A percentile compares a stretch with the other conserved stretches of the same genome.
Evolutionary conservation across 37 sponge, comb jelly and placozoan species (phyloP).

Genomic region (Cliona cf. orientalis): DNA sequence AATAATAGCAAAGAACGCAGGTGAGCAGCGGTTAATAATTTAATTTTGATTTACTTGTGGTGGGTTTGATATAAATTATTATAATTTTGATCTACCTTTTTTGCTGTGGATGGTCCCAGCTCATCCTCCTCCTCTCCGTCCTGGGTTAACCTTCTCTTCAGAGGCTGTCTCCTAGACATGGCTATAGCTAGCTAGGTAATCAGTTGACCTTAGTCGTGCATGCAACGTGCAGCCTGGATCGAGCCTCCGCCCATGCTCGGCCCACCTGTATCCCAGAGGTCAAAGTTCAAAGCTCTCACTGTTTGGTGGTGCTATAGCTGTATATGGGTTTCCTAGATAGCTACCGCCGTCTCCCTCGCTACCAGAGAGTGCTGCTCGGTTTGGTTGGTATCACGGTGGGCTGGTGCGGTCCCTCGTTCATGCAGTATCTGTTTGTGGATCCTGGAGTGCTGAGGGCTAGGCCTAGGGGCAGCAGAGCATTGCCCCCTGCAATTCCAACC

Average conservation of each 20-base stretch:
- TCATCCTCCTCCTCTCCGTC: neutral
- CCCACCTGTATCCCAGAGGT: too few species aligned
- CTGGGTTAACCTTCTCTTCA: conserved; percentile 8
- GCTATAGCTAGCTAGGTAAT: neutral
- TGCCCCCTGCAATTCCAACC: too few species aligned
- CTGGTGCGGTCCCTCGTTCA: conserved; percentile 77
- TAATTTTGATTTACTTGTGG: too few species aligned
- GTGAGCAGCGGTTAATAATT: neutral
- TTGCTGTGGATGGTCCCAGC: neutral
- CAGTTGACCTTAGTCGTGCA: neutral
- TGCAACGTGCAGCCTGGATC: neutral
- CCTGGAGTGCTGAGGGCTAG: neutral
- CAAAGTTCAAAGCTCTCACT: neutral
- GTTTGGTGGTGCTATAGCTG: neutral
- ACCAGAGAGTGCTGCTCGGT: conserved; percentile 72
- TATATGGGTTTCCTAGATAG: conserved; percentile 71
- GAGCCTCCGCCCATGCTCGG: too few species aligned
- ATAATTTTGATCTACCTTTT: neutral
- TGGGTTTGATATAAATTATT: too few species aligned
- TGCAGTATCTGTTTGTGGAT: conserved; percentile 51
- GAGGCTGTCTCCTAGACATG: conserved; percentile 18
- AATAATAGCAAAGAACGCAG: neutral
- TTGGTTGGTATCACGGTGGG: conserved; percentile 62
- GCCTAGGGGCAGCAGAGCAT: too few species aligned
- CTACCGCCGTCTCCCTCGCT: conserved; percentile 69